Conservation (phyloP, 2,888 invertebrate genomes). For the Sceliomorpha sp. region DNA sequence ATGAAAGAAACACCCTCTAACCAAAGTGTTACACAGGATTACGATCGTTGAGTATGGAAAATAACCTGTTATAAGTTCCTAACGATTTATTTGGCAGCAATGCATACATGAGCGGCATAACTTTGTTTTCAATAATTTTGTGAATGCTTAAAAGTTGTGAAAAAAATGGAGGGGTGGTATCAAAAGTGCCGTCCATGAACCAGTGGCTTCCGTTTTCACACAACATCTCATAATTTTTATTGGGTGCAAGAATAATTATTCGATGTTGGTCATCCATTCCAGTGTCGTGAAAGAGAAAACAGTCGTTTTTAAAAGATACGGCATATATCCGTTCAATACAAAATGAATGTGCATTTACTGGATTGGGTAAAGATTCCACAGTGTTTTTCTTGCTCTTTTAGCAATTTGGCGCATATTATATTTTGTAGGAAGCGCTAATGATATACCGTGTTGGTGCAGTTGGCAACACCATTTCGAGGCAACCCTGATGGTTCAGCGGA, state of each 20-base stretch:
- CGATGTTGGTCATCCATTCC: background rate
- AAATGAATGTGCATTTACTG: slow-evolving; percentile 12
- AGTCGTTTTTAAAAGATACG: slow-evolving; percentile 11
- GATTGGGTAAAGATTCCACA: slow-evolving; percentile 9
- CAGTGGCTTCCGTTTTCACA: slow-evolving; percentile 18
- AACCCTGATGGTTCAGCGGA: too few species aligned
- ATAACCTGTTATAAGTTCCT: slow-evolving; percentile 15
- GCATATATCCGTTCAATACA: slow-evolving; percentile 5
- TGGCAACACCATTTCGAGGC: too few species aligned
- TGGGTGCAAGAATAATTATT: slow-evolving; percentile 17
- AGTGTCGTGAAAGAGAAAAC: slow-evolving; percentile 7
- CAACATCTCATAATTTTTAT: slow-evolving; percentile 9
- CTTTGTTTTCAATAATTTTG: slow-evolving; percentile 27
- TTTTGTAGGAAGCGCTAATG: too few species aligned
- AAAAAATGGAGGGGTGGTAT: slow-evolving; percentile 52
- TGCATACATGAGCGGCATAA: slow-evolving; percentile 48
- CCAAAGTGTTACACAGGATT: slow-evolving; percentile 8
- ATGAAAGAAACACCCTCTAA: slow-evolving; percentile 32
- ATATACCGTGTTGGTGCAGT: too few species aligned
- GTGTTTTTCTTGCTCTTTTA: too few species aligned
- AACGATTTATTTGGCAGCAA: slow-evolving; percentile 44
- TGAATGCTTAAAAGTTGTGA: slow-evolving; percentile 56
- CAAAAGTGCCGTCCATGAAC: slow-evolving; percentile 57
- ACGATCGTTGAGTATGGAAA: slow-evolving; percentile 18
- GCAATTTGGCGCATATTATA: too few species aligned